Evolutionary conservation across 2,113 vertebrate genomes (phyloP).

Genomic region (Sitta europaea): DNA sequence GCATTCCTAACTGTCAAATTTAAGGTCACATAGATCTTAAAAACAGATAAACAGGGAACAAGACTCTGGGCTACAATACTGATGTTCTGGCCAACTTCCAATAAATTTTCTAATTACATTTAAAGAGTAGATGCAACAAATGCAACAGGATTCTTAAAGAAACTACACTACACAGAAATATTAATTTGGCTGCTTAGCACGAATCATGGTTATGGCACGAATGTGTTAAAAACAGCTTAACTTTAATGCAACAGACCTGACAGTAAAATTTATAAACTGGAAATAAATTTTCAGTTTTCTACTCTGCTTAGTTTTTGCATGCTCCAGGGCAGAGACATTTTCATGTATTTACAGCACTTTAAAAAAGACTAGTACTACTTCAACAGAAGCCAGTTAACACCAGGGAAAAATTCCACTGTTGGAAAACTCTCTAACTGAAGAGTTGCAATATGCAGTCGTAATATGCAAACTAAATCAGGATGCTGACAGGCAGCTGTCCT

Average conservation of each 20-base stretch:
- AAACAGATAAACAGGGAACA: accelerated
- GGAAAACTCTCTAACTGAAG: background rate
- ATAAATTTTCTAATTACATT: background rate
- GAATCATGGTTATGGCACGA: background rate
- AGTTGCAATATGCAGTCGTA: background rate
- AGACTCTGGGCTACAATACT: background rate
- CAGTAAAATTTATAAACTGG: background rate
- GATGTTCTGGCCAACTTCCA: background rate
- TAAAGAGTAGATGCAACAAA: background rate
- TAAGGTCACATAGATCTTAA: background rate
- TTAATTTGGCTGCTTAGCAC: background rate
- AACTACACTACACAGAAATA: background rate
- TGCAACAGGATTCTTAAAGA: background rate
- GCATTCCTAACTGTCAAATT: background rate
- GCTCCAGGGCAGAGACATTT: background rate
- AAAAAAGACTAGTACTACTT: background rate
- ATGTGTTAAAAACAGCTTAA: background rate
- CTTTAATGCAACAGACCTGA: background rate
- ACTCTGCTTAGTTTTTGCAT: background rate
- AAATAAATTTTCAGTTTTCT: background rate
- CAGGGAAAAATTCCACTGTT: background rate
- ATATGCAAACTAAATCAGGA: background rate
- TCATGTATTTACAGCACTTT: background rate
- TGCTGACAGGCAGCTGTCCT: background rate
- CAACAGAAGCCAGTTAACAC: background rate